Conservation (phyloP, 2,888 invertebrate species). For the Ptilodon capucinus region DNA sequence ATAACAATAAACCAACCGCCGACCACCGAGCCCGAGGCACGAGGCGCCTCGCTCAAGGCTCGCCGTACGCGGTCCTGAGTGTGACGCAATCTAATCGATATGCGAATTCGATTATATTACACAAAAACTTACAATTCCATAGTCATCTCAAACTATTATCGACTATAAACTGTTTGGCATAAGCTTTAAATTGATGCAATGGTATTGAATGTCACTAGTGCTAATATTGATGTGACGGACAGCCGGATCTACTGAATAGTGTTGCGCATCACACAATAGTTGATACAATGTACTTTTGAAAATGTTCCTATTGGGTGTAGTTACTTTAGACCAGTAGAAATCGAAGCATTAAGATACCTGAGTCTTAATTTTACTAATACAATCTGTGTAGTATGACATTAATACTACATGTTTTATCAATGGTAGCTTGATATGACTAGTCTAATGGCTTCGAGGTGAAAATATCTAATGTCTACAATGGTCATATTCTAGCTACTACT, state of each 20-base stretch:
- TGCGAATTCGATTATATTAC: constrained; percentile 31
- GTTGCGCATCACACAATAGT: neutral
- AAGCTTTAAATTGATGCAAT: constrained; percentile 5
- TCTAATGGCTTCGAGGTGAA: too few species aligned
- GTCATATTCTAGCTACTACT: too few species aligned
- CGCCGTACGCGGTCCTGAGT: constrained; percentile 7
- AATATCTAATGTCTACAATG: too few species aligned
- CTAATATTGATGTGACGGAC: constrained; percentile 18
- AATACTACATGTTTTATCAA: too few species aligned
- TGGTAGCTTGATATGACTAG: too few species aligned
- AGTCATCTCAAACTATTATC: constrained; percentile 9
- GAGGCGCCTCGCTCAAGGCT: constrained; percentile 17
- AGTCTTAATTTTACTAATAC: too few species aligned
- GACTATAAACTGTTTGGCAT: constrained; percentile 7
- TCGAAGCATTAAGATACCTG: neutral
- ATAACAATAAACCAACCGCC: constrained; percentile 28
- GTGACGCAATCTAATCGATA: constrained; percentile 34
- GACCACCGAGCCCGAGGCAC: constrained; percentile 2
- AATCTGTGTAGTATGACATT: too few species aligned
- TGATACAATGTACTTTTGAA: neutral
- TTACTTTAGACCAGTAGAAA: too few species aligned
- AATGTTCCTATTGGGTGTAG: neutral
- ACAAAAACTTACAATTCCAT: constrained; percentile 18
- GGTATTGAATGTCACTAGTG: constrained; percentile 22
- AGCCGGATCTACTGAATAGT: constrained; percentile 2